Evolutionary conservation across 1,140 invertebrate genomes (phyloP), one percentile per base, ranked within the genome.

Genomic region (Drosophila ercepeae): DNA sequence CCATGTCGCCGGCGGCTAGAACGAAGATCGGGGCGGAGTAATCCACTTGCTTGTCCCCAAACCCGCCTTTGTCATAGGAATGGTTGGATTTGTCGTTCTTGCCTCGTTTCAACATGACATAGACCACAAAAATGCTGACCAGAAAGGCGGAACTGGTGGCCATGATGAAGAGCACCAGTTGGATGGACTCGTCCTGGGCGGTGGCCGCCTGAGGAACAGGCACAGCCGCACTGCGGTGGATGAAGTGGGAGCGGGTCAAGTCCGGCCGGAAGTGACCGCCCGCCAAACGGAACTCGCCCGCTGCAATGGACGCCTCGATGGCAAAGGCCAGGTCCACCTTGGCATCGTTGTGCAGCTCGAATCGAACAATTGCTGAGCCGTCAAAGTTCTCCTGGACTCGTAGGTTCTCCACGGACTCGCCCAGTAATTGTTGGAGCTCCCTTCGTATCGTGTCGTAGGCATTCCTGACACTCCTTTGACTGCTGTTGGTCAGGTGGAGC

Each of bases 341-440:
- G 46, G 71, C 63, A 5, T 73, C 84, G 49, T 91, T 78, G 57
- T 90, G 89, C 53, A 91, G 52, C 48, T 91, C 90, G 39, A 91
- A 91, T 11, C 79, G 77, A 16, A 91, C 78, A 3, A 83, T 75
- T 0, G 75, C 81, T 0, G 75, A 78, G 1, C 91, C 90, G 42
- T 91, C 90, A 4, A 89, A 74, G 71, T 91, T 91, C 64, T 91
- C 90, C 57, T 91, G 90, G 1, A 91, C 90, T 1, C 90, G 81
- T n/a, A 91, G 52, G 67, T 91, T 91, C 55, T 91, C 90, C 7
- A 84, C 65, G 0, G 61, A 61, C 8, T 81, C 74, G 8, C 89
- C 89, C n/a, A 91, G 67, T 4, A 91, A 41, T 45, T 90, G 79
- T 25, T 72, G 73, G 25, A 91, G 45, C 23, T 91, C 91, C 2